Conservation (phyloP, 2,888 invertebrate species). For the Cylindroiulus punctatus region DNA sequence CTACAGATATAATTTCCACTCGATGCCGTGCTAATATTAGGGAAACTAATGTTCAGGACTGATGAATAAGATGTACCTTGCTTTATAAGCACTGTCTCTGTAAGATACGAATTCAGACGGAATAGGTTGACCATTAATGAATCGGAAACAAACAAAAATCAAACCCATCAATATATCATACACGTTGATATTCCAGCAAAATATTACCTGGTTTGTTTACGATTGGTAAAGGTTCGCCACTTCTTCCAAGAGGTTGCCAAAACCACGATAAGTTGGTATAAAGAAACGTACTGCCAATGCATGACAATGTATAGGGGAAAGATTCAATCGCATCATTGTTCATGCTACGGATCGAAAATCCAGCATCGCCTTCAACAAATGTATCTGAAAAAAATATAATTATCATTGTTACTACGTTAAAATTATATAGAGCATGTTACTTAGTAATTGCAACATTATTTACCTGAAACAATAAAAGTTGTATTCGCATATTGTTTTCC, state of each 20-base stretch:
- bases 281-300: slow-evolving; percentile 54
- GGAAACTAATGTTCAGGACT: not conserved
- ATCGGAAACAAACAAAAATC: too few species aligned
- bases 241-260: slow-evolving; percentile 16
- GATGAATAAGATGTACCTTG: not conserved
- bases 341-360: slow-evolving; percentile 50
- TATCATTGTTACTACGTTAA: not conserved
- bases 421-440: too few species aligned
- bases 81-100: not conserved
- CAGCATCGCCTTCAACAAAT: slow-evolving; percentile 39
- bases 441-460: not conserved
- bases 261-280: slow-evolving; percentile 55
- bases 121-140: too few species aligned
- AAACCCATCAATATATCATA: too few species aligned
- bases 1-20: slow-evolving; percentile 49
- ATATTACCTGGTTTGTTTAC: not conserved
- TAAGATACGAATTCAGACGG: not conserved
- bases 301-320: slow-evolving; percentile 48
- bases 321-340: slow-evolving; percentile 51
- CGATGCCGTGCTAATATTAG: not conserved
- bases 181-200: not conserved
- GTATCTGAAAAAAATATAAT: slow-evolving; percentile 48
- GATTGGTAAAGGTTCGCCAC: not conserved
- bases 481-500: slow-evolving; percentile 13
- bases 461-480: slow-evolving; percentile 55